Conservation (phyloP, 2,797 vertebrate species). For the Champsocephalus gunnari region DNA sequence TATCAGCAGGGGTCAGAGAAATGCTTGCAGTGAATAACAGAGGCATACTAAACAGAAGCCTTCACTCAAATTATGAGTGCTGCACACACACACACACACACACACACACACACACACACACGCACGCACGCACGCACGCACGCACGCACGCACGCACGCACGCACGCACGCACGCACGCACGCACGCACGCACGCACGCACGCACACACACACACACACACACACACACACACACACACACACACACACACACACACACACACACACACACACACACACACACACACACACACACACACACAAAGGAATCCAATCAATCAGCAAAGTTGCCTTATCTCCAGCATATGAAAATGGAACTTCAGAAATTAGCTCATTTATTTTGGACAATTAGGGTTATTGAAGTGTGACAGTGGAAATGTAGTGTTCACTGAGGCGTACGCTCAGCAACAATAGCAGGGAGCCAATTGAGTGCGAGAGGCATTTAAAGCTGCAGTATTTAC, state of each 20-base stretch:
- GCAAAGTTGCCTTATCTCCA: slow-evolving; percentile 92
- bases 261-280: slow-evolving; percentile 52
- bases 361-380: slow-evolving; percentile 99
- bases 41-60: slow-evolving; percentile 81
- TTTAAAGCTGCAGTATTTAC: slow-evolving; percentile 96
- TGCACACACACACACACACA: slow-evolving; percentile 67
- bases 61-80: slow-evolving; percentile 84
- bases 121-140: slow-evolving; percentile 44
- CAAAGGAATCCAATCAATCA: slow-evolving; percentile 96
- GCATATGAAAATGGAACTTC: slow-evolving; percentile 96
- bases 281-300: slow-evolving; percentile 58
- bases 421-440: slow-evolving; percentile 89
- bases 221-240: slow-evolving; percentile 47
- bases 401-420: slow-evolving; percentile 99
- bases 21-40: slow-evolving; percentile 80
- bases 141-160: too few relatives aligned
- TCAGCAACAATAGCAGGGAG: slow-evolving; percentile 87
- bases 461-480: slow-evolving; percentile 91
- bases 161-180: too few relatives aligned
- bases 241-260: slow-evolving; percentile 57
- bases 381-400: slow-evolving; percentile 99
- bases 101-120: slow-evolving; percentile 29
- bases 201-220: slow-evolving; percentile 23
- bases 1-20: slow-evolving; percentile 82
- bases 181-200: slow-evolving; percentile 67